Conservation (phyloP, 1,140 invertebrate genomes). For the Grapholita molesta region DNA sequence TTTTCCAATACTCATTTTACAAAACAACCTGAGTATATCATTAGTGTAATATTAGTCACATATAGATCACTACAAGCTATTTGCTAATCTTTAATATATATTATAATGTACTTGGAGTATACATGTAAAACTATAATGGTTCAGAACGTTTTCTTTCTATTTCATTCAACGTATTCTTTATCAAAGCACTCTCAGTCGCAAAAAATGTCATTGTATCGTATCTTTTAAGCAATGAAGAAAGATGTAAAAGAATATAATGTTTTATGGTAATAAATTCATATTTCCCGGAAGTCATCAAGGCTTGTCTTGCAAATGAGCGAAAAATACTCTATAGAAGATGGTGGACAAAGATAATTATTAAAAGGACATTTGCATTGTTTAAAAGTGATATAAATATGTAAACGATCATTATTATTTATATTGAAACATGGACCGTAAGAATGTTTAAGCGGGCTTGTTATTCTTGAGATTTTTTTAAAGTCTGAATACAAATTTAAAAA, state of each 20-base stretch:
- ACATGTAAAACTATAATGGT: no score
- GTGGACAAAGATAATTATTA: background rate
- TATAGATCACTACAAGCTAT: no score
- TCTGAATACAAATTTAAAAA: no score
- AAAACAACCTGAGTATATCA: no score
- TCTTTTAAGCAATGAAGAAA: conserved; percentile 6
- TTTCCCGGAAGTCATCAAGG: conserved; percentile 9
- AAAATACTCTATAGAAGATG: background rate
- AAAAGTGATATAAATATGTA: conserved; percentile 2
- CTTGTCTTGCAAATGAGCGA: conserved; percentile 10
- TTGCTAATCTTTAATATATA: no score
- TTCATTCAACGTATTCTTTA: no score
- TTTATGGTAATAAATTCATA: conserved; percentile 12
- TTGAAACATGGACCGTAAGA: background rate
- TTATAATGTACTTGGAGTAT: no score
- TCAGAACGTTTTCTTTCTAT: no score
- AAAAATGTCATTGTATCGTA: no score
- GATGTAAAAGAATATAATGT: conserved; percentile 6
- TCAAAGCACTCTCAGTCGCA: no score
- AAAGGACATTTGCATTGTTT: conserved; percentile 13
- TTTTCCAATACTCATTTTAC: no score
- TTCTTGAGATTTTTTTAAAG: background rate
- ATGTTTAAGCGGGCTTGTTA: background rate
- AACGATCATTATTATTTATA: conserved; percentile 12
- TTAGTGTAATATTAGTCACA: no score